Evolutionary conservation across 92 coral and sea anemone genomes (phyloP), one percentile per base, ranked within the genome.

Genomic region (Actinostola sp.): DNA sequence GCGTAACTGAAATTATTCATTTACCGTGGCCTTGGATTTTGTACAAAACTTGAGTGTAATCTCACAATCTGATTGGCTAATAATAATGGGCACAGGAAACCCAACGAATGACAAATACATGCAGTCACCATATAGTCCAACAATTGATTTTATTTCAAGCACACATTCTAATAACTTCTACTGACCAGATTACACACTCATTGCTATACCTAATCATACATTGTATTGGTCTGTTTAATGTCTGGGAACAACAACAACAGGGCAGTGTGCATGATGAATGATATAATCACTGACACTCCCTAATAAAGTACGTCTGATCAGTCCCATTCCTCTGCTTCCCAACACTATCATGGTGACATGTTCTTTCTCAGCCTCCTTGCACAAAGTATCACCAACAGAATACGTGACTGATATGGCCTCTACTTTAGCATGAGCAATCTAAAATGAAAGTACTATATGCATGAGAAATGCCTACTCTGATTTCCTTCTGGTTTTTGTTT

Each of bases 211-310:
- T n/a, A n/a, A n/a, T n/a, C n/a, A n/a, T n/a, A n/a, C n/a, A n/a
- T n/a, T n/a, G n/a, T n/a, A n/a, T n/a, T n/a, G n/a, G n/a, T n/a
- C n/a, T n/a, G n/a, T 49, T 29, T 81, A 63, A 14, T 49, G 61
- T 59, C 71, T 84, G 0, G 89, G 89, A 3, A 77, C 72, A 45
- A 77, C 66, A 5, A 84, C 71, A 46, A 78, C 84, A 11, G 89
- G 89, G 15, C 59, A 26, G 67, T 84, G 89, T 5, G 89, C 84
- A 57, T 84, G 89, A 66, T 84, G 89, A 20, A 84, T 78, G 79
- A 84, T 62, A 55, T 84, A 84, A 78, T 84, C 89, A 78, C 89
- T 84, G 63, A 69, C 71, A 67, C 89, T 84, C 24, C 89, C 89
- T 77, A 84, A 71, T 65, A 84, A 50, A 72, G 89, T 84, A 30